Conservation (phyloP, 2,888 invertebrate genomes). For the Sinelater perroti region DNA sequence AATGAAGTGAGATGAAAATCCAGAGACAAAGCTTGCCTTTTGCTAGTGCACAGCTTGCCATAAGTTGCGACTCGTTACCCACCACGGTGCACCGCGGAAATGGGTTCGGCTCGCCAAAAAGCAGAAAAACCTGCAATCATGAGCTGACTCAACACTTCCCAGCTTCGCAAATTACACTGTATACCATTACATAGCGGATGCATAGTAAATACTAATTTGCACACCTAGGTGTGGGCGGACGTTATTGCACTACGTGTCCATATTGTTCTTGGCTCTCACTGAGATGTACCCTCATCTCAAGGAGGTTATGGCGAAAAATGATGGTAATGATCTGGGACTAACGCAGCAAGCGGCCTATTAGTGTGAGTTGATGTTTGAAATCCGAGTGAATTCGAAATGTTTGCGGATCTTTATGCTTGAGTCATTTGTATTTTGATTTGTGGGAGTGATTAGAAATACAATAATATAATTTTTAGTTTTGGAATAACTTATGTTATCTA, state of each 20-base stretch:
- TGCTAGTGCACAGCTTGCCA: too few relatives aligned
- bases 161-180: constrained; percentile 34
- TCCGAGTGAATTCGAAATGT: too few relatives aligned
- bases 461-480: too few relatives aligned
- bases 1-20: too few relatives aligned
- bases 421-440: too few relatives aligned
- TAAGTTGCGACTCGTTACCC: too few relatives aligned
- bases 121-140: background rate
- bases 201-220: constrained; percentile 48
- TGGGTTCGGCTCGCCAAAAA: background rate
- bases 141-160: constrained; percentile 32
- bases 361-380: too few relatives aligned
- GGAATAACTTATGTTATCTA: too few relatives aligned
- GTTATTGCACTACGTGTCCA: constrained; percentile 42
- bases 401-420: too few relatives aligned
- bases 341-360: constrained; percentile 1
- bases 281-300: constrained; percentile 4
- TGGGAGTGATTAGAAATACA: too few relatives aligned
- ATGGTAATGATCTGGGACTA: background rate
- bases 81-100: background rate
- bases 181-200: constrained; percentile 41
- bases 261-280: constrained; percentile 28
- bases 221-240: constrained; percentile 43
- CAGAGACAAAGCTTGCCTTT: too few relatives aligned
- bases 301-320: constrained; percentile 12